Evolutionary conservation across 2,797 vertebrate genomes (phyloP), one percentile per base, ranked within the genome.

Genomic region (Sciaenops ocellatus): DNA sequence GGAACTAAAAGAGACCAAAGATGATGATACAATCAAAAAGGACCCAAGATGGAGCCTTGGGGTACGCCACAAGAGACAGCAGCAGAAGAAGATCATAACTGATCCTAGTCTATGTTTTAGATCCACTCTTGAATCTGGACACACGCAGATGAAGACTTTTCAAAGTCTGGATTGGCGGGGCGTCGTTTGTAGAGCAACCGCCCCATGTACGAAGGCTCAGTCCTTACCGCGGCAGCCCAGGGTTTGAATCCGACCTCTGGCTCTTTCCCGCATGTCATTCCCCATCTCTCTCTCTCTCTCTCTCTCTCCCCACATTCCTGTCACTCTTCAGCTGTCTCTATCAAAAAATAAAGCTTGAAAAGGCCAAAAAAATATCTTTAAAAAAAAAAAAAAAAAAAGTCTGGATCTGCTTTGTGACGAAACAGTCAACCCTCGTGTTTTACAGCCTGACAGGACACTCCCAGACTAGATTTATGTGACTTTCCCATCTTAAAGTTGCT

Each of bases 401-500:
- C 47, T 77, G 57, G 24, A 57, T 80, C 51, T 69, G 18, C 16
- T 79, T 50, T 64, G 51, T 48, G 41, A 69, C 70, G 54, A 68
- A 83, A 42, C 75, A 70, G 41, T 75, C 18, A n/a, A 8, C 46
- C 52, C 16, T 73, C 59, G 38, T 34, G 55, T 68, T 82, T 85
- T 76, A 73, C 56, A 70, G 61, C 46, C 17, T 8, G 0, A 51
- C 55, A 65, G 62, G 69, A 79, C 62, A 28, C 80, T 79, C 65
- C 64, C 73, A 71, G 52, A 2, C 26, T 61, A 15, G 16, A 67
- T 87, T 82, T 80, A 85, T 51, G 62, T 62, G 63, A 82, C 74
- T 81, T 85, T 83, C 75, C 69, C 69, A 63, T 48, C 8, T 73
- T 80, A 61, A 69, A 78, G 30, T 16, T 38, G 47, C 51, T 84